These are phyloP conservation scores for Caenorhabditis elegans DNA, from an alignment of 1,140 invertebrate genomes.

Conservation along the genomic window WBcel235 BX284602.5:762001-762500, in stretches of 20 bases:
- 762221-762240: too few relatives aligned
- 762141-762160: too few relatives aligned
- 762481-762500: too few relatives aligned
- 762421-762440: not conserved
- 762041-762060: too few relatives aligned
- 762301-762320: not conserved
- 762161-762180: too few relatives aligned
- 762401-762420: not conserved
- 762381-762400: not conserved
- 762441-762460: constrained; percentile 13
- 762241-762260: too few relatives aligned
- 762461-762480: not conserved
- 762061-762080: too few relatives aligned
- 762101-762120: too few relatives aligned
- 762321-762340: not conserved
- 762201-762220: too few relatives aligned
- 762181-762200: too few relatives aligned
- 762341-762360: not conserved
- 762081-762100: too few relatives aligned
- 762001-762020: not conserved
- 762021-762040: not conserved
- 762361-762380: not conserved
- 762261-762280: not conserved
- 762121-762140: too few relatives aligned
- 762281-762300: constrained; percentile 9